Base-by-base conservation (phyloP, 2,113 vertebrate genomes). In the Corydoras maculifer region DNA sequence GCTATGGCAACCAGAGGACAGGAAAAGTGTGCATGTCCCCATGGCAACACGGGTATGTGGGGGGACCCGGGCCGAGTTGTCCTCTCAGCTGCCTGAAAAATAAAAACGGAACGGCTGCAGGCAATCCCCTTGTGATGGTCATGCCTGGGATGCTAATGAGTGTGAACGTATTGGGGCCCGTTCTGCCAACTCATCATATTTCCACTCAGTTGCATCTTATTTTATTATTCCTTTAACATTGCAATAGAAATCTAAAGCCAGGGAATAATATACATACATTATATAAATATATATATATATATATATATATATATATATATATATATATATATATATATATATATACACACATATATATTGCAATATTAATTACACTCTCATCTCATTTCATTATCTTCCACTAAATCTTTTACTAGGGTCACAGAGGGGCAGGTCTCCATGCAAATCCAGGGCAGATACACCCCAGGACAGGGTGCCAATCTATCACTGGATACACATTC, bases 1-100 rank as follows among this genome's bases (percentile, higher is more conserved):
- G 82, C 86, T 85, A 85, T 86, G 81, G 86, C 84, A 87, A 90
- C 89, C 57, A 80, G 81, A 78, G 78, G 79, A 77, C 62, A 59
- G 69, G 69, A 70, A 70, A 65, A 75, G 72, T 73, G 76, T 72
- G 74, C 73, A 73, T 10, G 48, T 90, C 70, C 13, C 81, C 78
- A 83, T 85, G 83, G 82, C 75, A 87, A 90, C 88, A 71, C 71
- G 79, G 81, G 65, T 73, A 57, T 15, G 78, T 73, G 75, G n/a
- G 58, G 77, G 58, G 77, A 79, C 75, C 65, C 62, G 59, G 51
- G 72, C 55, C 0, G 65, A 79, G 80, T 76, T 65, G 60, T 77
- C 86, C 81, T 78, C 70, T 79, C 66, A 72, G 76, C 61, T 79
- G 86, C 85, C 84, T 78, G 81, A 15, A 50, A 71, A 82, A 72